Evolutionary conservation across 2,888 invertebrate genomes (phyloP).

Genomic region (Nowickia ferox): DNA sequence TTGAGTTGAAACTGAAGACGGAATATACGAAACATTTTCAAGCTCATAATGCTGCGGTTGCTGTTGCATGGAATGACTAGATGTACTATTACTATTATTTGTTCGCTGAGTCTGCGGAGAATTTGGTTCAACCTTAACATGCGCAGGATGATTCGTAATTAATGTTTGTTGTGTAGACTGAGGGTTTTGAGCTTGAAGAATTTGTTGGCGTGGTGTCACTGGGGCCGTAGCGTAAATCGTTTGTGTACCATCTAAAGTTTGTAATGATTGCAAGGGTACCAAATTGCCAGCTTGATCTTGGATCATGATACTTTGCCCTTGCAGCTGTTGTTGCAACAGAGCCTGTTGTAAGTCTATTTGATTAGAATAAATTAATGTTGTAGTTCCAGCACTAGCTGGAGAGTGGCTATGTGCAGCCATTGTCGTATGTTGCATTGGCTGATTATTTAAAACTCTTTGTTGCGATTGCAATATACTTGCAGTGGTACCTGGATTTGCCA

Average conservation of each 20-base stretch:
- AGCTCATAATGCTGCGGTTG: slow-evolving; percentile 80
- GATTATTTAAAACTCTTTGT: slow-evolving; percentile 60
- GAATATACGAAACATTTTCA: slow-evolving; percentile 81
- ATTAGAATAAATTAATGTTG: slow-evolving; percentile 81
- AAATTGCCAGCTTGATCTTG: slow-evolving; percentile 81
- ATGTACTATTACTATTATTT: slow-evolving; percentile 63
- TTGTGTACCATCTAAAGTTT: slow-evolving; percentile 78
- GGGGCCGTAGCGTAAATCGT: slow-evolving; percentile 79
- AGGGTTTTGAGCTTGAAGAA: slow-evolving; percentile 72
- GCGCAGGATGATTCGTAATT: slow-evolving; percentile 67
- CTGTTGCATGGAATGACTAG: slow-evolving; percentile 66
- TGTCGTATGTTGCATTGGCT: slow-evolving; percentile 71
- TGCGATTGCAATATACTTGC: slow-evolving; percentile 74
- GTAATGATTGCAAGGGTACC: slow-evolving; percentile 79
- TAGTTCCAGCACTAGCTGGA: slow-evolving; percentile 72
- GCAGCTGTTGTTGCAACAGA: slow-evolving; percentile 80
- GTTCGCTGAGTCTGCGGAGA: slow-evolving; percentile 66
- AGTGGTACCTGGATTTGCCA: slow-evolving; percentile 80
- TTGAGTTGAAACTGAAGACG: slow-evolving; percentile 78
- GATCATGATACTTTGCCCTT: slow-evolving; percentile 82
- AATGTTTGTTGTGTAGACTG: slow-evolving; percentile 73
- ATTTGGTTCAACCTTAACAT: slow-evolving; percentile 66
- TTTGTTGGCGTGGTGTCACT: slow-evolving; percentile 74
- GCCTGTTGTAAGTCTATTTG: slow-evolving; percentile 82
- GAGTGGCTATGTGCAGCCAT: slow-evolving; percentile 72